Evolutionary conservation across 2,113 vertebrate species (phyloP), one percentile per base, ranked within the genome.

Genomic region (Corythoichthys haematopterus): DNA sequence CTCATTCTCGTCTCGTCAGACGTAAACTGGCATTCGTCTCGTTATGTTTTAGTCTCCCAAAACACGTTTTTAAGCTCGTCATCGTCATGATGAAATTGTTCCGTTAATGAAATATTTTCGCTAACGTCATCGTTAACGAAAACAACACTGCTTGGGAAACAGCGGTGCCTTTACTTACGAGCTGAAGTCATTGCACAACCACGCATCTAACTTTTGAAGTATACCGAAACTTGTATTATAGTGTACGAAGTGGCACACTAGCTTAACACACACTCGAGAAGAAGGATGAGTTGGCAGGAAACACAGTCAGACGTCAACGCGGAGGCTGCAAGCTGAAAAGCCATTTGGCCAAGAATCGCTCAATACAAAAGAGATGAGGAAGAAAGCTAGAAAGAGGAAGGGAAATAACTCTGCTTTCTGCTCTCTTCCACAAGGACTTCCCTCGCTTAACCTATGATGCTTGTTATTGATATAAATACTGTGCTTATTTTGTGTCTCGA

Each of bases 291-390:
- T 13, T 60, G 55, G 38, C 46, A 47, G 35, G 80, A 64, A 58
- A 28, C 10, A 60, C 47, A 47, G 57, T 74, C 70, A 62, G 46
- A 72, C 75, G 65, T 50, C 40, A 48, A 11, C 20, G 74, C 62
- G 60, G 69, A 83, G 75, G 75, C 78, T 77, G 78, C 67, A 28
- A 67, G 75, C 73, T 78, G 80, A 81, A 80, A 79, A 64, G 58
- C 13, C 12, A 51, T 65, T 78, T 75, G 61, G 33, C 33, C 2
- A 33, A 57, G 36, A 36, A 57, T 70, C 61, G 70, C 82, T 85
- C 81, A 58, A 79, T 84, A 81, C 56, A 52, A 62, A 66, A 74
- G 20, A 70, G 45, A 79, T 72, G 36, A 47, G 59, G 35, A 67
- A 58, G 56, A 71, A 66, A 67, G 67, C 71, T 4, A 12, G 13